Percentiles rank a stretch among this genome's conserved stretches.
phyloP scores from a whole-genome alignment of 2,113 vertebrate genomes.

The Amphiprion percula region DNA sequence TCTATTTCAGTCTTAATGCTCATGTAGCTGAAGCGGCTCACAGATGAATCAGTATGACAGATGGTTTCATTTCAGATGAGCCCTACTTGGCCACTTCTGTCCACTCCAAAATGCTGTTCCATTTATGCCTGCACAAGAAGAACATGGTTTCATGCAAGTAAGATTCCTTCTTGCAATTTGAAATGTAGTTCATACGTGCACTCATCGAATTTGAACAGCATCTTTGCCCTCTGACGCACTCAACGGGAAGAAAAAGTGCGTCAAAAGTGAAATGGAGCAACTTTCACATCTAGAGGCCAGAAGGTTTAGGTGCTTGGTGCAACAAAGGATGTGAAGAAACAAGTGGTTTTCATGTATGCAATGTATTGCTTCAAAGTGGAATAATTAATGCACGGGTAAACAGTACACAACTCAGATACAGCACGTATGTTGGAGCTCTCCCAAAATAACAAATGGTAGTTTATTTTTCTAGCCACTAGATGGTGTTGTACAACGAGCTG shows the following conservation, averaged over 20 bases:
- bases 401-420: too few species aligned
- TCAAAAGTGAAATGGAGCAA: not conserved
- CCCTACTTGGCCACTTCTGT: not conserved
- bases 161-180: not conserved
- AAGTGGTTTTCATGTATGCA: not conserved
- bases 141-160: not conserved
- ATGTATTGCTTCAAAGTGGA: conserved; percentile 36
- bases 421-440: too few species aligned
- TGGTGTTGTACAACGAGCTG: conserved; percentile 25
- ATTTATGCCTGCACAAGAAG: not conserved
- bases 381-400: not conserved
- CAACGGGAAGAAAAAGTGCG: not conserved
- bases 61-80: not conserved
- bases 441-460: not conserved
- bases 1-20: too few species aligned
- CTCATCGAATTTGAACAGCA: too few species aligned
- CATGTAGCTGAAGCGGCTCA: not conserved
- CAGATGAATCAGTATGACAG: not conserved
- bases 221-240: too few species aligned
- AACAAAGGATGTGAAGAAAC: conserved; percentile 67
- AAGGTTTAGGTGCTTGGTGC: conserved; percentile 70
- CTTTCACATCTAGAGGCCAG: not conserved
- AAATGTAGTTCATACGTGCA: too few species aligned
- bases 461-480: conserved; percentile 19
- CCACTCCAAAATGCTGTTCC: not conserved